Base-by-base conservation (phyloP, 2,113 vertebrate genomes). In the Oceanites oceanicus region DNA sequence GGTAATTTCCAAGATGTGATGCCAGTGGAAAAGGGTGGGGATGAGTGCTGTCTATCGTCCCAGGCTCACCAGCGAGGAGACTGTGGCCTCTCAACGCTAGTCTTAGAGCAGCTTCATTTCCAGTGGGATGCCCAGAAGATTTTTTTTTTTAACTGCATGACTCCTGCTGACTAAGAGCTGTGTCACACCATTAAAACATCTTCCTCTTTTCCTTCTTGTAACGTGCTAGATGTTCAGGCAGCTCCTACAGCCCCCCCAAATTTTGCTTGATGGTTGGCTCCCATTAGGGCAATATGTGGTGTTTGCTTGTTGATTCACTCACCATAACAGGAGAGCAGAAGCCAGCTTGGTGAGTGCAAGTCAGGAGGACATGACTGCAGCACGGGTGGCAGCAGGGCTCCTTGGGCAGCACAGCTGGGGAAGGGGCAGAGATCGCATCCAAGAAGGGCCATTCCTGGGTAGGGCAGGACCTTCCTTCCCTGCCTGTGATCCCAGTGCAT, bases 91-190 rank as follows among this genome's bases (percentile, higher is more conserved):
- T 71, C 71, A 73, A 17, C 0, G 0, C 32, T 74, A 53, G 18
- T 52, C 50, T 79, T 68, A 47, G n/a, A 66, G 74, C 1, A 16
- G 80, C 53, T 90, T 94, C 50, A 47, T 92, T 92, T 91, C 71
- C 74, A 86, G 62, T 90, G 81, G 70, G 81, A 85, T 92, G 62
- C 62, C 86, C 55, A 52, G 84, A 94, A 88, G 36, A 94, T 16
- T 58, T 53, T 66, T 12, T 38, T 34, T 79, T 86, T 75, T 61
- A 7, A 75, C 76, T 95, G 86, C 84, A 73, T 94, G 96, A 95
- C 45, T 94, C 92, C 86, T 95, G 84, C 91, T 85, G 88, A 90
- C 74, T 83, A 67, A 92, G 93, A 91, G 50, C 67, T 95, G 65
- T 87, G 70, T 92, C 66, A 85, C 86, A 83, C 70, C 77, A 59